Base-by-base conservation (phyloP, 2,888 invertebrate genomes). In the Macrophya annulata region DNA sequence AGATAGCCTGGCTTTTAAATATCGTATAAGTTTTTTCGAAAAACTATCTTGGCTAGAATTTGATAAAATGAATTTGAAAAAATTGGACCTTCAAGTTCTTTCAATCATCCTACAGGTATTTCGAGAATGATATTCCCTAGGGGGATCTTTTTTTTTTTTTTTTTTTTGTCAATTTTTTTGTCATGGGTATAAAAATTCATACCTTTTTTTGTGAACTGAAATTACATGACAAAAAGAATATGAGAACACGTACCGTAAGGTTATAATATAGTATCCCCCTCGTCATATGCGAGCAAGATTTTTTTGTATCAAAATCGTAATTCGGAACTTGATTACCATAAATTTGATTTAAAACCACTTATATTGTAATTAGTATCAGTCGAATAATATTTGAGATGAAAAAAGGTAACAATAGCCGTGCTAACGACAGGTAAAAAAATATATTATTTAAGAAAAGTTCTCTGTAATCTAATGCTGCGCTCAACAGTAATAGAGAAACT, bases 311-410 rank as follows among this genome's bases (percentile, higher is more conserved):
- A 2, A 25, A 37, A 68, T 2, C 17, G 1, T 17, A 68, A 37
- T 15, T 25, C 31, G 37, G 68, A 8, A 37, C 15, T 37, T 17
- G 17, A 68, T 37, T 68, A 25, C 37, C 68, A 68, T 68, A 68
- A 68, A 68, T 68, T 37, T 68, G 68, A 68, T 68, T 37, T 6
- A 68, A 68, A 68, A 37, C 68, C 8, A 68, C 17, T 37, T 17
- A 68, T 15, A 68, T 1, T 68, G 17, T 68, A 37, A 68, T 68
- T 68, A 37, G 31, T 37, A 68, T 68, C 25, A 25, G 25, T 21
- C n/a, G n/a, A 25, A 62, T 2, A 31, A 31, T 25, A 62, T 25
- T 25, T 25, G 12, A 62, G 4, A 62, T 21, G 9, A 10, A 62
- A 62, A 62, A 25, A 62, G 25, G 4, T 21, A 0, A 48, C 48